Base-by-base conservation (phyloP, 1,140 invertebrate genomes). In the Papilio polyxenes region DNA sequence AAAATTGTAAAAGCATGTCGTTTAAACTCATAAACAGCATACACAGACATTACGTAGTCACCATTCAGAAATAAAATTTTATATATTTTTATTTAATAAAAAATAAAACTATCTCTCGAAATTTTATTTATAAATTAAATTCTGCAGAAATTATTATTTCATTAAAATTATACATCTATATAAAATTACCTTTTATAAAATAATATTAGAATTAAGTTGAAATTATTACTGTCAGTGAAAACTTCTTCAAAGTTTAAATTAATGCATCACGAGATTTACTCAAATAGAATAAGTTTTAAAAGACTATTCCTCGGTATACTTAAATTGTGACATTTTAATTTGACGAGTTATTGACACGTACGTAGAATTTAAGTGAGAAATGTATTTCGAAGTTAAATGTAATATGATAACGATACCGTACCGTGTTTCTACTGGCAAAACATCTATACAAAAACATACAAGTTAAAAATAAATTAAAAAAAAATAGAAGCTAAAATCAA, bases 231-330 rank as follows among this genome's bases (percentile, higher is more conserved):
- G 53, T 56, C 53, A 1, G 15, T 59, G 56, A 15, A 59, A 59
- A 59, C 3, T 59, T 59, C 56, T 15, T 59, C 56, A 59, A 59
- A 59, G 56, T 59, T 44, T 59, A n/a, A 59, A 59, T 59, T 59
- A 59, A 15, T 59, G 56, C 56, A 59, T 59, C 56, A 3, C 17
- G 17, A 59, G 56, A 59, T n/a, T 59, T 59, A 59, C 56, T 59
- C 56, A 59, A 59, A 59, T 59, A 59, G 56, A 59, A 59, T 59
- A 59, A 59, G 56, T 59, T 62, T 62, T 20, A 23, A 62, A 20
- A 62, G 59, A 20, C 6, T 62, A n/a, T 62, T 62, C 8, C 59
- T 20, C 9, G 4, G n/a, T n/a, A 62, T 20, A 62, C 9, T 62
- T 62, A 62, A 62, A 8, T 62, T 56, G 59, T 23, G 59, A 62